phyloP scores from a whole-genome alignment of 2,113 vertebrate species.

The Ammodytes dubius region DNA sequence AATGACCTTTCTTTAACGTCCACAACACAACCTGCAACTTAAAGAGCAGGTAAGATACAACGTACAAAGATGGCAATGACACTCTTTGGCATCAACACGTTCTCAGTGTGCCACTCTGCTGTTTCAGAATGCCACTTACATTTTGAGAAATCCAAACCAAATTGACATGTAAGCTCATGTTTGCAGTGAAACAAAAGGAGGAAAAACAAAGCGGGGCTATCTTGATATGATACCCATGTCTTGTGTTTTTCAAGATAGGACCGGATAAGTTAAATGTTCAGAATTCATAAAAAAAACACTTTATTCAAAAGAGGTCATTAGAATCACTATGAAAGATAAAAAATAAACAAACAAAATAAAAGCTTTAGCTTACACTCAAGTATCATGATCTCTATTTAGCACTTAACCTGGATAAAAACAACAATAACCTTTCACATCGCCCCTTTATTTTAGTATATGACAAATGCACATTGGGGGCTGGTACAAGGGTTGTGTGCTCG shows the following conservation, averaged over 20 bases:
- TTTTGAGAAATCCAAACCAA: slow-evolving; percentile 37
- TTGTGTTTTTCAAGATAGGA: background rate
- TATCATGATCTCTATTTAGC: slow-evolving; percentile 40
- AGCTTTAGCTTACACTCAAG: slow-evolving; percentile 27
- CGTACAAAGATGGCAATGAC: slow-evolving; percentile 56
- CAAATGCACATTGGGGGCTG: slow-evolving; percentile 59
- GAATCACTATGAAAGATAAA: slow-evolving; percentile 17
- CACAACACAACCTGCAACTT: slow-evolving; percentile 51
- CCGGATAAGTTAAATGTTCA: background rate
- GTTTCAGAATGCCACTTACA: slow-evolving; percentile 52
- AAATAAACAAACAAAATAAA: slow-evolving; percentile 35
- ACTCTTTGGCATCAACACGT: slow-evolving; percentile 82
- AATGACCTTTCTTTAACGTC: slow-evolving; percentile 36
- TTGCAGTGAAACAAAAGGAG: slow-evolving; percentile 34
- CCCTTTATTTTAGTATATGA: slow-evolving; percentile 58
- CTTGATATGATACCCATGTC: background rate
- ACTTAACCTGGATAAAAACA: slow-evolving; percentile 41
- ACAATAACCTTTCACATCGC: slow-evolving; percentile 16
- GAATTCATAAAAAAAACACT: slow-evolving; percentile 25
- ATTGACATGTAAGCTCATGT: slow-evolving; percentile 22
- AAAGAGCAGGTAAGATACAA: slow-evolving; percentile 3
- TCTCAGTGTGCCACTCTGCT: slow-evolving; percentile 54
- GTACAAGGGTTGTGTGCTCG: slow-evolving; percentile 80
- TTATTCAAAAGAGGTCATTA: slow-evolving; percentile 42
- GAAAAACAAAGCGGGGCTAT: background rate